Evolutionary conservation across 30 jellyfish, hydroid and myxozoan species (phyloP).

Genomic region (Catostylus mosaicus): DNA sequence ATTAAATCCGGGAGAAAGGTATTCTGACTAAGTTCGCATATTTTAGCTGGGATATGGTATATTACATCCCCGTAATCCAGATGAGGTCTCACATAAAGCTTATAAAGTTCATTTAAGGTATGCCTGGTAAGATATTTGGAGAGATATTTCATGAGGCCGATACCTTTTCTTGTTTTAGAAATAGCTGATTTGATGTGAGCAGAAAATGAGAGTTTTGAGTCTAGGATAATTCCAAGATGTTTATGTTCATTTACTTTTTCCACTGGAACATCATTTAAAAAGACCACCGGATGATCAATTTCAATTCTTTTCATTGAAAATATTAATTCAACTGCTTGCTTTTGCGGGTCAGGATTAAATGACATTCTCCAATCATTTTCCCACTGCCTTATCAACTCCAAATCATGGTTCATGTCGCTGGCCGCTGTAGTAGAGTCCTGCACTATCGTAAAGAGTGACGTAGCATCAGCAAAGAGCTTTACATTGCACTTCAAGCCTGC

Average conservation of each 20-base stretch:
- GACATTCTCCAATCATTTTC: conserved; percentile 74
- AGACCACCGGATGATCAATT: conserved; percentile 41
- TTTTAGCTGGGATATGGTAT: conserved; percentile 63
- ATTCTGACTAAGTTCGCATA: conserved; percentile 39
- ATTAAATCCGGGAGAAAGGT: conserved; percentile 25
- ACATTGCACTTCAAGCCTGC: conserved; percentile 36
- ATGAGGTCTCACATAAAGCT: conserved; percentile 72
- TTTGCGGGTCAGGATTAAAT: conserved; percentile 65
- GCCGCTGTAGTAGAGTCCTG: conserved; percentile 70
- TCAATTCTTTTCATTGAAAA: conserved; percentile 50
- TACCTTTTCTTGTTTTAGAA: conserved; percentile 59
- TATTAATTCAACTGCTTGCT: conserved; percentile 43
- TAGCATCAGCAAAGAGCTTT: conserved; percentile 51
- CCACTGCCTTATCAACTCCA: conserved; percentile 60
- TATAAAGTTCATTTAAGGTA: conserved; percentile 47
- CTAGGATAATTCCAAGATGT: conserved; percentile 52
- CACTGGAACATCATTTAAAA: conserved; percentile 40
- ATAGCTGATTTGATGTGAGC: conserved; percentile 52
- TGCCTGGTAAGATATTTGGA: conserved; percentile 70
- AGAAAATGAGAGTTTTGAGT: conserved; percentile 39
- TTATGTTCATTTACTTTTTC: conserved; percentile 26
- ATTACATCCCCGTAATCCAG: conserved; percentile 69
- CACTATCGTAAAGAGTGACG: conserved; percentile 34
- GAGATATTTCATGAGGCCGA: conserved; percentile 76
- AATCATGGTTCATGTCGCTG: conserved; percentile 62